These are phyloP conservation scores for Rhagium mordax DNA, from an alignment of 2,888 invertebrate genomes.

Conservation along the genomic window DNA sequence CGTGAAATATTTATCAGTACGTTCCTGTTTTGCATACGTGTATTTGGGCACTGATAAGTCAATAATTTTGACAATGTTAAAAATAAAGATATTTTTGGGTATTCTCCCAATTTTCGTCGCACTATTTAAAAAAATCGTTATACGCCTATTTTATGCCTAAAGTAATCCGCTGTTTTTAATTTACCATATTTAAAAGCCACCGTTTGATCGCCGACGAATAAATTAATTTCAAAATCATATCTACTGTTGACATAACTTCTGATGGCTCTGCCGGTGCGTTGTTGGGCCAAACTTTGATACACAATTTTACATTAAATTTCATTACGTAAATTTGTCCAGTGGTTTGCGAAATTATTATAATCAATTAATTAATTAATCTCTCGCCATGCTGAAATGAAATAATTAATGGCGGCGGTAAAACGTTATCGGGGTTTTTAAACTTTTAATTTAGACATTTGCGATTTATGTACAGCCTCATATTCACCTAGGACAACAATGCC, in stretches of 20 bases:
- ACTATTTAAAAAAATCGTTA: too few species aligned
- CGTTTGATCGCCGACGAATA: not conserved
- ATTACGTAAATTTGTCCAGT: slow-evolving; percentile 1
- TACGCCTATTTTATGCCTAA: not conserved
- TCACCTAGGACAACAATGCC: not conserved
- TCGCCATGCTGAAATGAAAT: not conserved
- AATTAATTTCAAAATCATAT: not conserved
- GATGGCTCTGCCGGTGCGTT: not conserved
- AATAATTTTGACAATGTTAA: too few species aligned
- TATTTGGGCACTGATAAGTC: too few species aligned
- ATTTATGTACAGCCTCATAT: not conserved
- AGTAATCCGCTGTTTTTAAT: not conserved
- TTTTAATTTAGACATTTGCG: not conserved
- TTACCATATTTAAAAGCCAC: not conserved
- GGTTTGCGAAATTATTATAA: slow-evolving; percentile 17
- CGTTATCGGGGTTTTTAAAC: not conserved
- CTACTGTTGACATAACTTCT: slow-evolving; percentile 1
- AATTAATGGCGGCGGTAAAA: not conserved
- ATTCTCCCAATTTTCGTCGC: too few species aligned
- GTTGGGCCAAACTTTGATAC: not conserved
- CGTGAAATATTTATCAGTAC: not conserved
- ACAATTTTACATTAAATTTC: slow-evolving; percentile 1
- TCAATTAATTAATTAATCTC: not conserved
- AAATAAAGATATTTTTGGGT: too few species aligned
- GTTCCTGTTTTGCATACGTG: not conserved